Evolutionary conservation across 1,140 invertebrate genomes (phyloP), one percentile per base, ranked within the genome.

Genomic region (Drosophila pectinifera): DNA sequence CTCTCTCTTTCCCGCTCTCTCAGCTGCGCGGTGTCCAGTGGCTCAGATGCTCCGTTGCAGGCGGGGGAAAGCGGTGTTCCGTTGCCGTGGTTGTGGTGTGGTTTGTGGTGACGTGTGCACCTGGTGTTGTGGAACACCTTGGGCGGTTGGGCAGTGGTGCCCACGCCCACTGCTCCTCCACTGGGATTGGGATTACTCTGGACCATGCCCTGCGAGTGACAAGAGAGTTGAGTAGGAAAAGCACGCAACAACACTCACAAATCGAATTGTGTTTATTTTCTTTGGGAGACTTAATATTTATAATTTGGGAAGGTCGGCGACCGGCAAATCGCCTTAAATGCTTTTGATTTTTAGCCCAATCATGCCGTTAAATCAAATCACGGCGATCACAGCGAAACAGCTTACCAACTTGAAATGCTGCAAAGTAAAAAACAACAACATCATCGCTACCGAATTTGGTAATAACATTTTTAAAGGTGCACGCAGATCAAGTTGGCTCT

Each of bases 111-210:
- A 16, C 91, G 70, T 14, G 91, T 91, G 41, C 91, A 92, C 31
- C 91, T 81, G 48, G 91, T 91, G 43, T 92, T 92, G 77, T 92
- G 91, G 61, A 91, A 92, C 20, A 88, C 76, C 68, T 92, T 92
- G 13, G 73, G 76, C 34, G 88, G 74, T 38, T 84, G 84, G n/a
- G 59, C 61, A n/a, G 67, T 74, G 36, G 54, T 69, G 61, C 36
- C 74, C 36, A 24, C 14, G 13, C 68, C 38, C 31, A 65, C 14
- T 3, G 42, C 18, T 43, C 42, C 58, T 31, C 28, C 75, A 67
- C 68, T 83, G 42, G 75, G 77, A 78, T 85, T 85, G 42, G 82
- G 84, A 90, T 89, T 84, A 56, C 80, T 89, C 61, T 89, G 84
- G 65, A 89, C 84, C 59, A 80, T 68, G 67, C 80, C 85, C 84